These are phyloP conservation scores for Heliconius hortense DNA, from an alignment of 2,888 invertebrate genomes.

Conservation along the genomic window DNA sequence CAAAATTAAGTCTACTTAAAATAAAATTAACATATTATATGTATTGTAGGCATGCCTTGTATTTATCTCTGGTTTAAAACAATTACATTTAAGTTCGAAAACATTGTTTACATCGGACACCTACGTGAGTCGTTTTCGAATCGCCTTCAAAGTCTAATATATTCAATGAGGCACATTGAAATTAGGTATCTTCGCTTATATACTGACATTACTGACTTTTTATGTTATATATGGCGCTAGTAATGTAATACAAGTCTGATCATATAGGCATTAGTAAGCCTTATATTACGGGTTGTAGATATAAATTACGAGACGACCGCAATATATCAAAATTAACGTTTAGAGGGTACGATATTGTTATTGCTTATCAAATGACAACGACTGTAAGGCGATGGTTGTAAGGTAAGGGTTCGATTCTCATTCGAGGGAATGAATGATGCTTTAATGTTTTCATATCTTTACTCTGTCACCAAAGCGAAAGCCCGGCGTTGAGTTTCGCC, in stretches of 20 bases:
- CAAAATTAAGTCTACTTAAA: no score
- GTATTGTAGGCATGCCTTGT: background rate
- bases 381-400: no score
- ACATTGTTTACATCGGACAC: background rate
- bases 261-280: conserved; percentile 34
- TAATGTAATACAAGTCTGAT: conserved; percentile 7
- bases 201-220: background rate
- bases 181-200: background rate
- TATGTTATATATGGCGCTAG: background rate
- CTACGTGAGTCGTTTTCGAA: conserved; percentile 10
- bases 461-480: no score
- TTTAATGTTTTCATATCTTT: no score
- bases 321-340: conserved; percentile 36
- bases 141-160: background rate
- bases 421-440: no score
- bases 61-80: background rate
- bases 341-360: conserved; percentile 29
- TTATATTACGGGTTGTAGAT: conserved; percentile 33
- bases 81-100: conserved; percentile 1
- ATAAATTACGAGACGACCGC: conserved; percentile 38
- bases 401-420: no score
- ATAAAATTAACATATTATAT: background rate
- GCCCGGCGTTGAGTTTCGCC: no score
- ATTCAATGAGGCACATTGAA: background rate
- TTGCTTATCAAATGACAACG: conserved; percentile 24